Conservation (phyloP, 2,888 invertebrate genomes). For the Drosophila suboccidentalis region DNA sequence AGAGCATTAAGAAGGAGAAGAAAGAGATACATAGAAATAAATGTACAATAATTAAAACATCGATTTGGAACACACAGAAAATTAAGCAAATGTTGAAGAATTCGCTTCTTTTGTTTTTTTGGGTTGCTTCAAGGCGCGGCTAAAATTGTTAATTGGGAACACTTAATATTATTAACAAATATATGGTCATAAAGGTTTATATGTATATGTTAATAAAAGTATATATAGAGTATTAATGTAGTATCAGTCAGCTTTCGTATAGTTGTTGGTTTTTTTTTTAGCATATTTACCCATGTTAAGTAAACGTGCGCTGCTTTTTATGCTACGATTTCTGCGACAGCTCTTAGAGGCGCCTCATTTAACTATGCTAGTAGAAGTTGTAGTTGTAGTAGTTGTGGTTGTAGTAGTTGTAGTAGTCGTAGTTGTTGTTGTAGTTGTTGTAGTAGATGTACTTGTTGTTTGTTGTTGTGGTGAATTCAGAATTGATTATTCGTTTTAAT, state of each 20-base stretch:
- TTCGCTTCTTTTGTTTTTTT: background rate
- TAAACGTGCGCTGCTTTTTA: conserved; percentile 73
- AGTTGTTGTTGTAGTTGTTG: conserved; percentile 28
- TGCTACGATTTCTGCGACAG: conserved; percentile 64
- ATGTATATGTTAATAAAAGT: conserved; percentile 15
- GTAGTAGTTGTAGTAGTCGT: conserved; percentile 25
- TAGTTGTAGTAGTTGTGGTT: conserved; percentile 18
- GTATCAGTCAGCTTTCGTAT: conserved; percentile 14
- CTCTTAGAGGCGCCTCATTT: conserved; percentile 56
- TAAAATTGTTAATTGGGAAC: conserved; percentile 48
- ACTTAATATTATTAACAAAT: conserved; percentile 54
- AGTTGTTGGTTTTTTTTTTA: conserved; percentile 19
- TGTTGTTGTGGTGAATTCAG: conserved; percentile 43
- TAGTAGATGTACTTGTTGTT: conserved; percentile 39
- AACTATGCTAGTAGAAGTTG: conserved; percentile 20
- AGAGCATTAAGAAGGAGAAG: conserved; percentile 37
- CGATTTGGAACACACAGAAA: conserved; percentile 25
- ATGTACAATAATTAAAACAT: conserved; percentile 42
- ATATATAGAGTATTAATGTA: conserved; percentile 4
- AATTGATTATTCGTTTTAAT: conserved; percentile 17
- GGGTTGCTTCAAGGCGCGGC: conserved; percentile 47
- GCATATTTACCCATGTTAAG: conserved; percentile 82
- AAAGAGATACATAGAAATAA: conserved; percentile 45
- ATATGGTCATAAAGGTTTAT: background rate
- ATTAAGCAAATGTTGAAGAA: conserved; percentile 18